Percentiles rank a stretch among this genome's conserved stretches.
These are phyloP conservation scores for Nephotettix cincticeps DNA, from an alignment of 1,140 invertebrate species.

Conservation along the genomic window DNA sequence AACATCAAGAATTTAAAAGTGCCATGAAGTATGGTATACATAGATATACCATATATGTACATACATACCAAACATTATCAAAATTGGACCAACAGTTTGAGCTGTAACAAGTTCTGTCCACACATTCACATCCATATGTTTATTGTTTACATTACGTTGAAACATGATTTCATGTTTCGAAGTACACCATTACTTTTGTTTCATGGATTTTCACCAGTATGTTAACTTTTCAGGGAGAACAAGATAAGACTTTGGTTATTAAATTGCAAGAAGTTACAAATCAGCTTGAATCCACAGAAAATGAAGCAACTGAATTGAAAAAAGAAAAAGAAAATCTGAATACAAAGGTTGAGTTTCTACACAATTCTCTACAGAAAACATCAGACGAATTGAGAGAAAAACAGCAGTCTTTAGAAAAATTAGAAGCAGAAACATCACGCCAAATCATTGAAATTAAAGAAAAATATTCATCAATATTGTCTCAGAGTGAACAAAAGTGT, in stretches of 20 bases:
- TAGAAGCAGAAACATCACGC: not conserved
- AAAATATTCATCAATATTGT: not conserved
- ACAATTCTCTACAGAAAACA: conserved; percentile 47
- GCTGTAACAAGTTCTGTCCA: no score
- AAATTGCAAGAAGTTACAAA: conserved; percentile 31
- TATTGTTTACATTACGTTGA: no score
- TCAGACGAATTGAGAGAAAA: conserved; percentile 47
- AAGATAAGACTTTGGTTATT: not conserved
- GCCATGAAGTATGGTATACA: no score
- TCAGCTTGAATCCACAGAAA: conserved; percentile 31
- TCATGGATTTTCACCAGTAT: no score
- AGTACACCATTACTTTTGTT: no score
- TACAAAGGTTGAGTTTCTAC: conserved; percentile 38
- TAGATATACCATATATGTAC: no score
- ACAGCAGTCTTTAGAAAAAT: conserved; percentile 45
- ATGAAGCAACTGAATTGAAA: conserved; percentile 44
- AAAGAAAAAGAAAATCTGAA: conserved; percentile 54
- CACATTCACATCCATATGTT: no score
- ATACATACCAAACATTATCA: no score
- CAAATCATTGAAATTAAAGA: not conserved
- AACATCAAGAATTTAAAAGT: no score
- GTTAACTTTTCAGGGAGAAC: not conserved
- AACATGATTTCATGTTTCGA: no score
- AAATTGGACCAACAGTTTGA: no score
- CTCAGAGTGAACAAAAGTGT: not conserved